A percentile compares a stretch with the other conserved stretches of the same genome.
Conservation (phyloP, 2,888 invertebrate genomes). For the Pristionchus mayeri region DNA sequence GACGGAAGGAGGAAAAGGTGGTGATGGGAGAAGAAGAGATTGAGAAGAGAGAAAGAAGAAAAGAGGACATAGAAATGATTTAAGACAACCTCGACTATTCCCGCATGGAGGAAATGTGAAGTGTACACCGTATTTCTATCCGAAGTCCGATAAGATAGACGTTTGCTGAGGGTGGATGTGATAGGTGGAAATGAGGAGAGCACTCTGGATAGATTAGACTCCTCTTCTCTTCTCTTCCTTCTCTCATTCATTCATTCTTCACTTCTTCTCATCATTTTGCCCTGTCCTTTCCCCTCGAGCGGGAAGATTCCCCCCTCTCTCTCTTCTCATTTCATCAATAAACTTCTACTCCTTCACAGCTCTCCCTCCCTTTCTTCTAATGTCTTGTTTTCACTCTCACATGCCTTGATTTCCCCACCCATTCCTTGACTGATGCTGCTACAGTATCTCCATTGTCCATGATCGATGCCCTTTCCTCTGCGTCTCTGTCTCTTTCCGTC, state of each 20-base stretch:
- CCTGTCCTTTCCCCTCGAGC: not conserved
- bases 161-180: too few relatives aligned
- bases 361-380: not conserved
- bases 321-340: conserved; percentile 22
- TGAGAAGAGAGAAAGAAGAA: not conserved
- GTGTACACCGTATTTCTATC: too few relatives aligned
- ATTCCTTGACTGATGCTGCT: not conserved
- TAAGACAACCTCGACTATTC: too few relatives aligned
- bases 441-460: too few relatives aligned
- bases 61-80: too few relatives aligned
- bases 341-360: not conserved
- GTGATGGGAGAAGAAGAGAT: not conserved
- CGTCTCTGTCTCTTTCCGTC: conserved; percentile 1
- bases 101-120: too few relatives aligned
- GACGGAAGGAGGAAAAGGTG: not conserved
- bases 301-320: not conserved
- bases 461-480: not conserved
- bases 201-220: not conserved
- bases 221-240: not conserved
- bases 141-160: too few relatives aligned
- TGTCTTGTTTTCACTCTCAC: not conserved
- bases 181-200: not conserved
- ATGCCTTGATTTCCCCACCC: not conserved
- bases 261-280: conserved; percentile 7
- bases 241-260: not conserved